Evolutionary conservation across 2,113 vertebrate species (phyloP).

Genomic region (Scolopax mira): DNA sequence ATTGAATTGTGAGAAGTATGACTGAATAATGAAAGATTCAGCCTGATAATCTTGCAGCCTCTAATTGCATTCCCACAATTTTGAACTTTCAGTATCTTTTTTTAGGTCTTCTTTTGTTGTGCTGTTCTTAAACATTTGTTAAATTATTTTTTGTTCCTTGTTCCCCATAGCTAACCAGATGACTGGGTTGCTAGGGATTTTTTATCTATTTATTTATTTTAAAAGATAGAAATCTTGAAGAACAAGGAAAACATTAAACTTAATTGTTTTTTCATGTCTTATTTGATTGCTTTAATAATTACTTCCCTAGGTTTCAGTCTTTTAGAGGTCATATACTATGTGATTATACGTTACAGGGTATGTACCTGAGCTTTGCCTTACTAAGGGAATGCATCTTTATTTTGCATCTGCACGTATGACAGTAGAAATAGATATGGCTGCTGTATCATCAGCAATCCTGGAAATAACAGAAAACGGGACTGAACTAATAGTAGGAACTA

Average conservation of each 20-base stretch:
- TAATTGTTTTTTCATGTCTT: conserved; percentile 62
- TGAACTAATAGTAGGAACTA: background rate
- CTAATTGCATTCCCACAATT: background rate
- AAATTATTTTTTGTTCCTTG: background rate
- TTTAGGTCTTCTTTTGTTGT: background rate
- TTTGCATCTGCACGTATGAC: background rate
- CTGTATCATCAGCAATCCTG: conserved; percentile 1
- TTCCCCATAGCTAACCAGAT: background rate
- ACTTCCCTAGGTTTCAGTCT: background rate
- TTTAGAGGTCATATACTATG: conserved; percentile 32
- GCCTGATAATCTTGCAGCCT: background rate
- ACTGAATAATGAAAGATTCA: background rate
- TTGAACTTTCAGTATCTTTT: background rate
- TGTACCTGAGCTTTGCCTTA: background rate
- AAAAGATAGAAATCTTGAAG: conserved; percentile 14
- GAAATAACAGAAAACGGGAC: background rate
- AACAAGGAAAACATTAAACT: conserved; percentile 45
- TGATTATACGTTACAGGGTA: conserved; percentile 28
- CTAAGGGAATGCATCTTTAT: background rate
- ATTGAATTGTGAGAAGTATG: background rate
- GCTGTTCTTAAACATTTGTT: conserved; percentile 20
- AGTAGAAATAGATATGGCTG: background rate
- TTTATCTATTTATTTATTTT: background rate
- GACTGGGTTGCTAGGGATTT: conserved; percentile 24
- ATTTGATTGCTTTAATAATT: conserved; percentile 42